These are phyloP conservation scores for Acleris sparsana DNA, from an alignment of 2,888 invertebrate species.

Conservation along the genomic window DNA sequence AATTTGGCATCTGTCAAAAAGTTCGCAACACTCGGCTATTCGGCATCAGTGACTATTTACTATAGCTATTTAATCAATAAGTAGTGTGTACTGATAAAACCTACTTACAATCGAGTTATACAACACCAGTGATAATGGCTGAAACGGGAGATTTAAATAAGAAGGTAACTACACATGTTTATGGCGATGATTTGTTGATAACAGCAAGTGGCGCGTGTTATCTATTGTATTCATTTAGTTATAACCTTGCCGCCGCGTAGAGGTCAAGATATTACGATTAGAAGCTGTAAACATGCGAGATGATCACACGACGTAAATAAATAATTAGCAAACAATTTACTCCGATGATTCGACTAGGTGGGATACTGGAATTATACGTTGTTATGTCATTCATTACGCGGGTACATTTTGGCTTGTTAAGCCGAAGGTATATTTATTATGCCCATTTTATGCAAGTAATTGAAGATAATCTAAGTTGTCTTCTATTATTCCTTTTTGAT, in stretches of 20 bases:
- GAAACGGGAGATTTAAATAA: conserved; percentile 65
- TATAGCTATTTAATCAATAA: too few species aligned
- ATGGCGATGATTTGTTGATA: conserved; percentile 52
- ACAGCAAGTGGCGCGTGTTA: conserved; percentile 51
- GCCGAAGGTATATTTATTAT: not conserved
- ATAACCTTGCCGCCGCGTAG: conserved; percentile 63
- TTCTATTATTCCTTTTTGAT: too few species aligned
- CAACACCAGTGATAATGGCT: conserved; percentile 55
- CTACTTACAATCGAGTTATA: too few species aligned
- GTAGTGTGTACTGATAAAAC: conserved; percentile 20
- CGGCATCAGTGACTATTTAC: conserved; percentile 8
- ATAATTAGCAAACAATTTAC: conserved; percentile 28
- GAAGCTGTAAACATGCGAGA: conserved; percentile 37
- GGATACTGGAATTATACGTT: not conserved
- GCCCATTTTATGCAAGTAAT: too few species aligned
- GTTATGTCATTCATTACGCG: not conserved
- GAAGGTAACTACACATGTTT: conserved; percentile 64
- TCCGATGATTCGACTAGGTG: conserved; percentile 5
- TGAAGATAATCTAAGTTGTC: too few species aligned
- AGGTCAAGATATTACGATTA: conserved; percentile 55
- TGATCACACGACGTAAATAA: conserved; percentile 39
- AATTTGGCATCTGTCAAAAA: conserved; percentile 38
- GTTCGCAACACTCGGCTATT: conserved; percentile 2
- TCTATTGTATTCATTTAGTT: conserved; percentile 42
- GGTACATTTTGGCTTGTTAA: not conserved